Percentiles rank a stretch among this genome's conserved stretches.
phyloP scores from a whole-genome alignment of 2,113 vertebrate genomes.

The Beaufortia kweichowensis region DNA sequence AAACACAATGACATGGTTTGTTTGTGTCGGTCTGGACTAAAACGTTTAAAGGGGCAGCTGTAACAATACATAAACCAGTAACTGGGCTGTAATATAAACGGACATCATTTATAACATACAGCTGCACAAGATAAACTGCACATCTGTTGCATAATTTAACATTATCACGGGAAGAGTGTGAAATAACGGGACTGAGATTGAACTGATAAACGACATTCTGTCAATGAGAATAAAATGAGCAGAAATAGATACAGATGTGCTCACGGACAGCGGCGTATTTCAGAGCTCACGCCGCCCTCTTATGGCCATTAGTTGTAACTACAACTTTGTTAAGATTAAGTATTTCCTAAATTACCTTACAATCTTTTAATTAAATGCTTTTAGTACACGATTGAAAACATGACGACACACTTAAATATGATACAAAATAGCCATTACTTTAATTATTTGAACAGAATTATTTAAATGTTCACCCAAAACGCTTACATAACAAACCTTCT shows the following conservation, averaged over 20 bases:
- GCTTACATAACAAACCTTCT: too few relatives aligned
- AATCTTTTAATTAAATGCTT: too few relatives aligned
- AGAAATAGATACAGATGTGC: constrained; percentile 47
- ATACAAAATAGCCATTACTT: too few relatives aligned
- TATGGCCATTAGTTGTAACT: constrained; percentile 1
- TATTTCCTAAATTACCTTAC: too few relatives aligned
- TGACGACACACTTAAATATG: too few relatives aligned
- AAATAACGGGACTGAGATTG: background rate
- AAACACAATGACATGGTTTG: background rate
- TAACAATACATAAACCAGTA: background rate
- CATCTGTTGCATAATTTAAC: background rate
- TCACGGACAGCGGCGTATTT: constrained; percentile 9
- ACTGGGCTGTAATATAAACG: too few relatives aligned
- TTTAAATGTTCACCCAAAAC: too few relatives aligned
- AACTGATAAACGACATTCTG: constrained; percentile 5
- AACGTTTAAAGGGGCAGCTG: background rate
- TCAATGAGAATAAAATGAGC: constrained; percentile 11
- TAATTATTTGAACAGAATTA: too few relatives aligned
- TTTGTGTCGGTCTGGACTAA: background rate
- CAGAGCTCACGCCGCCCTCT: constrained; percentile 10
- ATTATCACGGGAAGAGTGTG: background rate
- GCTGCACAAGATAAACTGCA: too few relatives aligned
- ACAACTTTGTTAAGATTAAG: background rate
- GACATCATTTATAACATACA: too few relatives aligned
- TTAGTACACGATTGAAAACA: too few relatives aligned